These are phyloP conservation scores for Amazona vittata DNA, from an alignment of 2,113 vertebrate species.

Conservation along the genomic window DNA sequence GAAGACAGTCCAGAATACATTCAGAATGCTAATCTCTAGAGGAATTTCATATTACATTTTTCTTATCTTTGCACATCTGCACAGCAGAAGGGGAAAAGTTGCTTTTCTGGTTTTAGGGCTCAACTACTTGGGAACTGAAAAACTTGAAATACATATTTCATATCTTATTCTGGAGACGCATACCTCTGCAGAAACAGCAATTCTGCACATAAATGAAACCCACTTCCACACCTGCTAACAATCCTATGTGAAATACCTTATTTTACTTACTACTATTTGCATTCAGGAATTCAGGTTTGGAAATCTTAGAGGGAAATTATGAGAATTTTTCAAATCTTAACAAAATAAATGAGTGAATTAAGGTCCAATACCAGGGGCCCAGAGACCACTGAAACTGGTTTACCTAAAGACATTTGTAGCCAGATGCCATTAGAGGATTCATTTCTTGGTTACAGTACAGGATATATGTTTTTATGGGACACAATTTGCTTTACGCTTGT, in stretches of 20 bases:
- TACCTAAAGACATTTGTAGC: not conserved
- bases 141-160: not conserved
- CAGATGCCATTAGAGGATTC: not conserved
- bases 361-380: not conserved
- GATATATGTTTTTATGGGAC: not conserved
- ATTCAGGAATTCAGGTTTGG: not conserved
- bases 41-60: not conserved
- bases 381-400: not conserved
- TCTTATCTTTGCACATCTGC: not conserved
- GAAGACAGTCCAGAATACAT: not conserved
- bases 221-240: not conserved
- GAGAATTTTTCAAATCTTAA: not conserved
- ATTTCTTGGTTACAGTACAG: not conserved
- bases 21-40: not conserved
- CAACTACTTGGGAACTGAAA: not conserved
- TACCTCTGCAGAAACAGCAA: not conserved
- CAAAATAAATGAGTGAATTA: not conserved
- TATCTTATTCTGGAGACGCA: not conserved
- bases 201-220: not conserved
- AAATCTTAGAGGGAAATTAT: not conserved
- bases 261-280: not conserved
- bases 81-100: not conserved
- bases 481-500: not conserved
- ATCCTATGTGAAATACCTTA: not conserved
- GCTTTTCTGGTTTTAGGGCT: not conserved